A percentile compares a stretch with the other conserved stretches of the same genome.
Evolutionary conservation across 2,113 vertebrate species (phyloP).

Genomic region (Otocyon megalotis): DNA sequence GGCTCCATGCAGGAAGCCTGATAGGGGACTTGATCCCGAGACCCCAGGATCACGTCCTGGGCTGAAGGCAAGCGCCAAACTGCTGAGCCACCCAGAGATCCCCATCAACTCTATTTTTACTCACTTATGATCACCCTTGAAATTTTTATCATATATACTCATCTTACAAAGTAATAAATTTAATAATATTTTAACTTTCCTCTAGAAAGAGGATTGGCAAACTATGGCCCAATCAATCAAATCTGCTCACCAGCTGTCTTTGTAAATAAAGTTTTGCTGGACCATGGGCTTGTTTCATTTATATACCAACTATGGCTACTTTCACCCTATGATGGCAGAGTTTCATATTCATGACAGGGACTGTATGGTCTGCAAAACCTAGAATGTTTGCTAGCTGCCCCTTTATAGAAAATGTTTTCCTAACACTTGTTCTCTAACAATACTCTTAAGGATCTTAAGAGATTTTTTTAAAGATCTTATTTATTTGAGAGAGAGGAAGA

Average conservation of each 20-base stretch:
- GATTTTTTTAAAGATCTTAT: not conserved
- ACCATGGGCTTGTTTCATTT: slow-evolving; percentile 3
- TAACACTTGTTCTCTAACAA: not conserved
- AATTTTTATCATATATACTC: slow-evolving; percentile 3
- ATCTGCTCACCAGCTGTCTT: not conserved
- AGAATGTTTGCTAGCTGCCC: slow-evolving; percentile 14
- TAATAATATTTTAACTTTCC: slow-evolving; percentile 1
- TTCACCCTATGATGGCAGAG: not conserved
- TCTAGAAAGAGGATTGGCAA: not conserved
- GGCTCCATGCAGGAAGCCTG: no score
- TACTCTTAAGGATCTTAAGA: not conserved
- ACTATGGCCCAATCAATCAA: slow-evolving; percentile 13
- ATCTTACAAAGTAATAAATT: slow-evolving; percentile 50
- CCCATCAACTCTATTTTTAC: not conserved
- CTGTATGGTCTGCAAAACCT: not conserved
- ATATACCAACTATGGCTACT: not conserved
- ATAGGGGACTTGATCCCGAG: no score
- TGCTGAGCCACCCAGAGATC: no score
- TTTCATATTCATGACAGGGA: not conserved
- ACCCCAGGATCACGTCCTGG: no score
- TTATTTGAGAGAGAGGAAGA: not conserved
- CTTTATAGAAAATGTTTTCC: not conserved
- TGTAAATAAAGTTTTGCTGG: slow-evolving; percentile 45
- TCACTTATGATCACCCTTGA: not conserved
- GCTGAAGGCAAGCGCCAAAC: no score